Evolutionary conservation across 2,113 vertebrate genomes (phyloP), one percentile per base, ranked within the genome.

Genomic region (Rostratula benghalensis): DNA sequence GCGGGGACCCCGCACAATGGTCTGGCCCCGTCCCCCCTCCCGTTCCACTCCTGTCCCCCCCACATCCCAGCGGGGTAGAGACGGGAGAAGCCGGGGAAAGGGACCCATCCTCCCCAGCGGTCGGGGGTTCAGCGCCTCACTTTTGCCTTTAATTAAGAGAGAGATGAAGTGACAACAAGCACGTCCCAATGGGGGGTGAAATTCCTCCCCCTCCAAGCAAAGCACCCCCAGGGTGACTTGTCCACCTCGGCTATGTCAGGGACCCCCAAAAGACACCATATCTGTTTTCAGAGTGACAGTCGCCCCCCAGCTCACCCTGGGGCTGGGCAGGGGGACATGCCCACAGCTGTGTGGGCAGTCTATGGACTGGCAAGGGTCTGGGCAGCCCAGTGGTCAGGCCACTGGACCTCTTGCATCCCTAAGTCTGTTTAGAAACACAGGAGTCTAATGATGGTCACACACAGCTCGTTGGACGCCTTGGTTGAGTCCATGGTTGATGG

Each of bases 1-100:
- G 93, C 51, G 75, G 94, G 94, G 95, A 33, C 82, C 65, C 95
- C 95, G 97, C 92, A 98, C 98, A 99, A 99, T 98, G 97, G 97
- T 41, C 25, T 51, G 76, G 20, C 25, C 31, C 39, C 19, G 10
- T 10, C 15, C n/a, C n/a, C 27, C 24, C 48, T 50, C 48, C 48
- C 48, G 22, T 50, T 50, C 48, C 48, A 50, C 22, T 50, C 22
- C 51, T 27, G 14, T 28, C 51, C 15, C 51, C 51, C 22, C 46
- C 25, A 10, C 39, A 4, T 28, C 9, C 28, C 20, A n/a, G n/a
- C 54, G 19, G 48, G 30, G 71, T 8, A 41, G 20, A 8, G 23
- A 3, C 7, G 60, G 25, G 80, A 31, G 51, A 68, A 46, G 53
- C 28, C 27, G 63, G 39, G 39, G 63, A 65, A 64, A 39, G 19